phyloP scores from a whole-genome alignment of 2,797 vertebrate genomes.

The Chloroceryle amazona region DNA sequence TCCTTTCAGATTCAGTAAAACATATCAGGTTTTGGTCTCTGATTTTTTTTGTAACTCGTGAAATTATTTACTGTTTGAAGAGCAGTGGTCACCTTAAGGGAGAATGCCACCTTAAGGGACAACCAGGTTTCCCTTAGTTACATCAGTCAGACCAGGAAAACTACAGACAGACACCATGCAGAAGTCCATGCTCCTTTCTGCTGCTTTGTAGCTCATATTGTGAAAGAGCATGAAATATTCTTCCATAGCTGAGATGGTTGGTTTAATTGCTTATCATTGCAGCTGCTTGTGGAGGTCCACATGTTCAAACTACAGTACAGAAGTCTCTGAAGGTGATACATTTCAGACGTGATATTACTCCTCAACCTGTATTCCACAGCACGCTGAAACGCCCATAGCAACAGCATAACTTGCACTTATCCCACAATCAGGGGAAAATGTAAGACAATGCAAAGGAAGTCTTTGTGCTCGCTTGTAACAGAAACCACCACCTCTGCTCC shows the following conservation, averaged over 20 bases:
- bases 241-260: not conserved
- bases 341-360: not conserved
- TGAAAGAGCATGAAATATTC: not conserved
- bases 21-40: not conserved
- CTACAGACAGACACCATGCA: not conserved
- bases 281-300: not conserved
- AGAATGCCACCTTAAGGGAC: too few relatives aligned
- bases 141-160: not conserved
- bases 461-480: not conserved
- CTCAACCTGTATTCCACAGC: not conserved
- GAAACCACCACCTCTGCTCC: not conserved
- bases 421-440: not conserved
- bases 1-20: not conserved
- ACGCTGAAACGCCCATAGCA: not conserved
- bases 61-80: not conserved
- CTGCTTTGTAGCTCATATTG: not conserved
- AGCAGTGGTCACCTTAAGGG: not conserved
- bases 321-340: not conserved
- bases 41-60: not conserved
- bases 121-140: not conserved
- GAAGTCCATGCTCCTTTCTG: not conserved
- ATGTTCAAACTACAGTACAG: not conserved
- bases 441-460: not conserved
- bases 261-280: not conserved
- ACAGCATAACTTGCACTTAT: not conserved